phyloP scores from a whole-genome alignment of 2,113 vertebrate genomes.

The Camelus dromedarius region DNA sequence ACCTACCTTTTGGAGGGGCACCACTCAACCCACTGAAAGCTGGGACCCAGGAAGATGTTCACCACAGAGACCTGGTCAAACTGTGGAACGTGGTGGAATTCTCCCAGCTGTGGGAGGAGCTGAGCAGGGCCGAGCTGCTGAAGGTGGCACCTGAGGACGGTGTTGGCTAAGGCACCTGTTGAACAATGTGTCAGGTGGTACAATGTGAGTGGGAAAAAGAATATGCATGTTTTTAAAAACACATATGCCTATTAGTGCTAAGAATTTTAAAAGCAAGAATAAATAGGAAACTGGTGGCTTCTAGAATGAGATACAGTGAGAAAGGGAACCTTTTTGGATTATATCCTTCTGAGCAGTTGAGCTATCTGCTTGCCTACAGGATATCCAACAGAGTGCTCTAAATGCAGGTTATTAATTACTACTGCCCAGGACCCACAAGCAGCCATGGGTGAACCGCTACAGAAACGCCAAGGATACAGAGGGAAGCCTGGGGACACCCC shows the following conservation, averaged over 20 bases:
- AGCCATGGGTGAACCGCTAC: background rate
- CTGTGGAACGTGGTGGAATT: accelerated
- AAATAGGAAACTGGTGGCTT: background rate
- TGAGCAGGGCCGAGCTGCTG: accelerated
- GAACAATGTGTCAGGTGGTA: too few species aligned
- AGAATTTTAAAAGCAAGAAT: background rate
- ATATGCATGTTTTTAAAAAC: background rate
- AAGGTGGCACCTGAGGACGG: background rate
- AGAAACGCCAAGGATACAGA: background rate
- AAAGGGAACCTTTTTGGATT: background rate
- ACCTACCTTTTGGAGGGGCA: background rate
- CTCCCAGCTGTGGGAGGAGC: background rate
- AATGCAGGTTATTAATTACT: background rate
- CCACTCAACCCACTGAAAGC: background rate
- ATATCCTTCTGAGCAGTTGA: background rate
- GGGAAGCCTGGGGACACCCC: background rate
- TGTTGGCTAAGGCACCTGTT: accelerated
- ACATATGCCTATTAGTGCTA: background rate
- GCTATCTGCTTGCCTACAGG: background rate
- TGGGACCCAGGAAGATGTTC: background rate
- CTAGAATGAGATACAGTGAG: accelerated
- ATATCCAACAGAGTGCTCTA: background rate
- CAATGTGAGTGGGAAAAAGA: background rate
- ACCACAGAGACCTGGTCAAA: too few species aligned
- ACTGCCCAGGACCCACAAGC: background rate